Evolutionary conservation across 2,113 vertebrate genomes (phyloP).

Genomic region (Sinocyclocheilus maitianheensis): DNA sequence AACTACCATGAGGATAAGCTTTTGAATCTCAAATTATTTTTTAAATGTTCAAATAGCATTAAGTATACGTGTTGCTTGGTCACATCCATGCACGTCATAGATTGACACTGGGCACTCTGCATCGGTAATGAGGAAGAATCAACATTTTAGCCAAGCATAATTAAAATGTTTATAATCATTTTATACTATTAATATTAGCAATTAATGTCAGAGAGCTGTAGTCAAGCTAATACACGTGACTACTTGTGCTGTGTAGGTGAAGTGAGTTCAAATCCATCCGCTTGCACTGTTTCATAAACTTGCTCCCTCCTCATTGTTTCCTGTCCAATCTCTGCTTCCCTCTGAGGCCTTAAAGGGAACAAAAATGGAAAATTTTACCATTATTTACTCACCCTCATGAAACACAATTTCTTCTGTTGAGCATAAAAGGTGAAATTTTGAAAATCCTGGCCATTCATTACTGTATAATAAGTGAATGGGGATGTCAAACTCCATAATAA

Average conservation of each 20-base stretch:
- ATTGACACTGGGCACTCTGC: not conserved
- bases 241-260: not conserved
- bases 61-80: constrained; percentile 59
- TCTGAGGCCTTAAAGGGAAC: not conserved
- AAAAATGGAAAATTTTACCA: not conserved
- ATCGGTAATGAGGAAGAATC: not conserved
- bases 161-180: not conserved
- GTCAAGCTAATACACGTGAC: not conserved
- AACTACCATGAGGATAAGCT: constrained; percentile 73
- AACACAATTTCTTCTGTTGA: no score
- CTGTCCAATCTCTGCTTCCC: not conserved
- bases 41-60: constrained; percentile 67
- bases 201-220: not conserved
- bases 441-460: not conserved
- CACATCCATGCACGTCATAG: not conserved
- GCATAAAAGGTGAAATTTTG: not conserved
- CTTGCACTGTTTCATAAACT: not conserved
- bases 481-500: not conserved
- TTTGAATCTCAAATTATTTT: constrained; percentile 69
- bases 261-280: not conserved
- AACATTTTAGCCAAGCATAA: not conserved
- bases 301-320: not conserved
- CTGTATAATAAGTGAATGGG: not conserved
- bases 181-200: not conserved
- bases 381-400: not conserved